These are phyloP conservation scores for Phenganax subtilis DNA, from an alignment of 92 coral and sea anemone species.

Conservation along the genomic window DNA sequence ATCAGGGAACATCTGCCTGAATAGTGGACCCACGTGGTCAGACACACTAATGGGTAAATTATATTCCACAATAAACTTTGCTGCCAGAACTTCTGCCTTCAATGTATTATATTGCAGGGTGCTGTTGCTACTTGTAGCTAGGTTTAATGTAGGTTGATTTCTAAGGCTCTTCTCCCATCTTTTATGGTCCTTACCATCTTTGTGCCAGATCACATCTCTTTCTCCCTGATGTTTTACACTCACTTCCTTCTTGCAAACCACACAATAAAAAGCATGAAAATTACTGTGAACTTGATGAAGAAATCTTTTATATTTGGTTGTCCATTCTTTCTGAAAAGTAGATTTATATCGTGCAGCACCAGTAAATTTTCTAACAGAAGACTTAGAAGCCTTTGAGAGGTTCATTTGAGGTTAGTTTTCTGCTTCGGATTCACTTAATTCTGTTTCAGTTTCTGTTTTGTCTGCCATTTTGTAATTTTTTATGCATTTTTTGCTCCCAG, in stretches of 20 bases:
- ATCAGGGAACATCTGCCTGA: constrained; percentile 52
- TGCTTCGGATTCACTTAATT: neutral
- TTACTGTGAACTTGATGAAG: constrained; percentile 25
- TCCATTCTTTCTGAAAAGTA: constrained; percentile 37
- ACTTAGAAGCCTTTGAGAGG: constrained; percentile 32
- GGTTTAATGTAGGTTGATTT: too few species aligned
- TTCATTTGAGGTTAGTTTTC: constrained; percentile 21
- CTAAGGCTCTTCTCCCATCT: neutral
- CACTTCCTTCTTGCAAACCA: neutral
- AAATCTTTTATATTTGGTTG: constrained; percentile 19
- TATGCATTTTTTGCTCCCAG: too few species aligned
- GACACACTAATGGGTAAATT: neutral
- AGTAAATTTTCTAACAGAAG: constrained; percentile 25
- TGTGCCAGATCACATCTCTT: constrained; percentile 3
- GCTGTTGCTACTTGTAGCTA: too few species aligned
- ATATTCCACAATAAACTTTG: too few species aligned
- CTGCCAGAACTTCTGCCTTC: too few species aligned
- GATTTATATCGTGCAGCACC: constrained; percentile 29
- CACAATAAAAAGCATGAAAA: neutral
- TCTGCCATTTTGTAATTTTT: constrained; percentile 18
- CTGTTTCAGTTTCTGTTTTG: constrained; percentile 28
- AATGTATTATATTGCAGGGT: too few species aligned
- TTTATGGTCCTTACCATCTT: neutral
- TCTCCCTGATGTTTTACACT: constrained; percentile 4
- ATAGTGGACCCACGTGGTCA: constrained; percentile 55